Base-by-base conservation (phyloP, 2,113 vertebrate species). In the Cynoglossus semilaevis region DNA sequence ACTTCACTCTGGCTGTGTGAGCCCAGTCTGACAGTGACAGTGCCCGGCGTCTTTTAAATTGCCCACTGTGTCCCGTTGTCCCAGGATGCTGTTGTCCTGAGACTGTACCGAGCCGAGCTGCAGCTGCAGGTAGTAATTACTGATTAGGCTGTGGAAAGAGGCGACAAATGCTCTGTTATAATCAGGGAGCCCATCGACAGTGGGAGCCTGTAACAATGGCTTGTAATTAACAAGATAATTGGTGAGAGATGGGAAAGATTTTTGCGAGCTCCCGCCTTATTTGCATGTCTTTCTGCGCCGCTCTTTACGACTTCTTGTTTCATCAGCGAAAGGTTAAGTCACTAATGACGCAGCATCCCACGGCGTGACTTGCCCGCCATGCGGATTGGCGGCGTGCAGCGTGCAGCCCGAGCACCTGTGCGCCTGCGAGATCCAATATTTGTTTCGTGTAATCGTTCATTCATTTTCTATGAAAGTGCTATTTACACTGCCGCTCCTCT, bases 111-210 rank as follows among this genome's bases (percentile, higher is more conserved):
- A 22, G 42, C 63, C 1, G 74, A 72, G 81, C 70, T 86, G 80
- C 88, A 87, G 89, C 88, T 89, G 90, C 90, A 91, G 91, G 91
- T 91, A 89, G 87, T 91, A 90, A 92, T 92, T 91, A 92, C 87
- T 86, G 90, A 91, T 92, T 91, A 91, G 88, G 77, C 85, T 61
- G 58, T 45, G 67, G 81, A 86, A 87, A 89, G 82, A 82, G 83
- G 81, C 84, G 87, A 91, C 86, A 84, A 89, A 90, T 85, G 83
- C 84, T 72, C 57, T 70, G 83, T 85, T n/a, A 86, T 90, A 91
- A 91, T 92, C 91, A 90, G 82, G 53, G 82, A 81, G 85, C 84
- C 81, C 52, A 81, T 86, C 85, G 79, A 85, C 89, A 80, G 88
- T 88, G 79, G 80, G 82, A 88, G 81, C 82, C 68, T 69, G 83